These are phyloP conservation scores for Lucinisca nassula DNA, from an alignment of 2,888 invertebrate species.

Conservation along the genomic window DNA sequence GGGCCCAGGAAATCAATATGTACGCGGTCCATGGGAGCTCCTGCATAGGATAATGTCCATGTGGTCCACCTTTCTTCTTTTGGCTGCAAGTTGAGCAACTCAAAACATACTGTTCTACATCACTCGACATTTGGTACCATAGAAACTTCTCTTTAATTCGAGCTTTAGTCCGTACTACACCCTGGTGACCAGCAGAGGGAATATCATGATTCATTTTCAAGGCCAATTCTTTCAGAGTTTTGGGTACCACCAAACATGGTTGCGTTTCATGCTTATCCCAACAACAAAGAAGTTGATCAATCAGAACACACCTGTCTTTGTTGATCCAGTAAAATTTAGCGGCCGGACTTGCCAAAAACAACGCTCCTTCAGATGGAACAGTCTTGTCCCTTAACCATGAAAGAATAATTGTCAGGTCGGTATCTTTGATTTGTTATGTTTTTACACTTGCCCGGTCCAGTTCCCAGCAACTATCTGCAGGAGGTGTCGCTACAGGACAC, in stretches of 20 bases:
- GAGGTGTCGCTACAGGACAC: not conserved
- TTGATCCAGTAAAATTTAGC: not conserved
- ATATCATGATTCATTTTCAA: not conserved
- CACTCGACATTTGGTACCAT: not conserved
- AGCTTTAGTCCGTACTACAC: not conserved
- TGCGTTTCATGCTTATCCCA: not conserved
- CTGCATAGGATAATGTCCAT: not conserved
- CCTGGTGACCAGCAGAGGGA: not conserved
- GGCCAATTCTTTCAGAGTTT: not conserved
- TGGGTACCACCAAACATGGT: not conserved
- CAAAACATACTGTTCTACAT: not conserved
- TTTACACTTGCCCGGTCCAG: not conserved
- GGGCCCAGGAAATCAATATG: not conserved
- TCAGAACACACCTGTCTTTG: not conserved
- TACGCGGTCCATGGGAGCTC: not conserved
- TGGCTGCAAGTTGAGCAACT: not conserved
- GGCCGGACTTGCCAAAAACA: not conserved
- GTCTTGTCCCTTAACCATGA: not conserved
- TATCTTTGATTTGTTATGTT: not conserved
- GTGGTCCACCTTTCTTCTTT: not conserved
- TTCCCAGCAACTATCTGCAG: not conserved
- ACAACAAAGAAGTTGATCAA: not conserved
- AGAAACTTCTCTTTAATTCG: not conserved
- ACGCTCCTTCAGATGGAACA: not conserved
- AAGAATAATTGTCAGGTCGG: not conserved